Base-by-base conservation (phyloP, 1,140 invertebrate genomes). In the Sweltsa coloradensis region DNA sequence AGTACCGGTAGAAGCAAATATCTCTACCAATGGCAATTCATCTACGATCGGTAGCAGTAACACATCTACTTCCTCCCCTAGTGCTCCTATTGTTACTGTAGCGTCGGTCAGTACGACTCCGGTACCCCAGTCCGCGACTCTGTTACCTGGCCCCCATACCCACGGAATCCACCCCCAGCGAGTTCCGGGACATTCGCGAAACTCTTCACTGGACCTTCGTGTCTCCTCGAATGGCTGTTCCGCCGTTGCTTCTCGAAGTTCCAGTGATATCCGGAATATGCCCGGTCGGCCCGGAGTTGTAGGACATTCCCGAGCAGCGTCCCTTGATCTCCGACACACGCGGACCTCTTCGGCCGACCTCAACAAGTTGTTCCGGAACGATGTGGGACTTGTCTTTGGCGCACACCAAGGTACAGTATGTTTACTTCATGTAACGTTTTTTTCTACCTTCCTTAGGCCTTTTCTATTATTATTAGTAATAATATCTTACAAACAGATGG, bases 301-400 rank as follows among this genome's bases (percentile, higher is more conserved):
- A 56, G 73, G 74, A 16, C 88, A 91, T 64, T 90, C 88, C 1
- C 74, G 88, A 45, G 81, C 85, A 51, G 83, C 88, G 36, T 90
- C 88, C 9, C 59, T 88, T 37, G 85, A 89, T 59, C 73, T 89
- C 54, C 69, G 87, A 56, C 86, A 92, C 59, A 75, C 75, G 2
- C 69, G 83, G 47, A 85, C 83, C 55, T 85, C 79, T 39, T 85
- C 82, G 0, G 82, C 81, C 19, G 83, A 88, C 62, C 63, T 85
- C 16, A 85, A 84, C 61, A 85, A 85, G 61, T 67, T 75, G 6
- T 77, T 84, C 51, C 71, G 74, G 53, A 84, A 79, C 61, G 82
- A 83, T 59, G 69, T 83, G 23, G 72, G 79, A 27, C 54, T 83
- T 43, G 72, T 83, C 26, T 80, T 83, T 59, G 75, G 78, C 7